Conservation (phyloP, 2,113 vertebrate genomes). For the Trinectes maculatus region DNA sequence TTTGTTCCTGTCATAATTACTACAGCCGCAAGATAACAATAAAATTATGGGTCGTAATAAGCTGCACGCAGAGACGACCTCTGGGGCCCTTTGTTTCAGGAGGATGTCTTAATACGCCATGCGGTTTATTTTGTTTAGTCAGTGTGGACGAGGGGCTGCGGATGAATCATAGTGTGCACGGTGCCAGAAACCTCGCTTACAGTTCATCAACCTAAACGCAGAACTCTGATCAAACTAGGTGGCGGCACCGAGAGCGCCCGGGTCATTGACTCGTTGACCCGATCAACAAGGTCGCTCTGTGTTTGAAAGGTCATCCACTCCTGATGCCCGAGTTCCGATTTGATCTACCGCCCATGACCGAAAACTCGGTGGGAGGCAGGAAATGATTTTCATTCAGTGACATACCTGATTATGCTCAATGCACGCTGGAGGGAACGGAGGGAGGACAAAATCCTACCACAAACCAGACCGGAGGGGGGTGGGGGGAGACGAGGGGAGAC, state of each 20-base stretch:
- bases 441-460: constrained; percentile 43
- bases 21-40: background rate
- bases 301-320: constrained; percentile 38
- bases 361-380: constrained; percentile 52
- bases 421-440: constrained; percentile 12
- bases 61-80: background rate
- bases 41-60: background rate
- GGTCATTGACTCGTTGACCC: constrained; percentile 25
- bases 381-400: constrained; percentile 64
- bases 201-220: constrained; percentile 46
- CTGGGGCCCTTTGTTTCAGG: background rate
- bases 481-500: background rate
- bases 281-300: constrained; percentile 52
- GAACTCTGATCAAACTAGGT: constrained; percentile 60
- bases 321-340: constrained; percentile 46
- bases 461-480: constrained; percentile 33
- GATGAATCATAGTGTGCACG: constrained; percentile 2
- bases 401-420: constrained; percentile 63
- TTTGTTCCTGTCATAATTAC: background rate
- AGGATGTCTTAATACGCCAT: background rate
- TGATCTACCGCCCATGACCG: constrained; percentile 50
- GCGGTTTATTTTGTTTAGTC: background rate
- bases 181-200: constrained; percentile 26
- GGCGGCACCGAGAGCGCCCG: constrained; percentile 21
- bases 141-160: background rate